Evolutionary conservation across 2,888 invertebrate genomes (phyloP), one percentile per base, ranked within the genome.

Genomic region (Nomada hirtipes): DNA sequence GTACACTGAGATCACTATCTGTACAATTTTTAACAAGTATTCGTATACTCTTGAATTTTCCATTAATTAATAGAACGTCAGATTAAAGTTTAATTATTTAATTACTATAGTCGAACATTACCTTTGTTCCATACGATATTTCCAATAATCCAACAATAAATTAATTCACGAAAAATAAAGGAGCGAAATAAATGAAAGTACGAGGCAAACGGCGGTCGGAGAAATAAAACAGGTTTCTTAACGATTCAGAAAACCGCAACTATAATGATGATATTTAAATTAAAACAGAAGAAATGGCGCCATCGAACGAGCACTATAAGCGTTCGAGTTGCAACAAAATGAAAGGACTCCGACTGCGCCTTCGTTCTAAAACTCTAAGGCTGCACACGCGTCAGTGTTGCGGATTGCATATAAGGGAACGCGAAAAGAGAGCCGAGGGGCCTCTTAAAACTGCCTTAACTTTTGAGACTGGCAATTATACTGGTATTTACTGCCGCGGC

Each of bases 401-500:
- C 52, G 70, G 78, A 69, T 78, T 65, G 78, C 82, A 83, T 83
- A 82, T 78, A 83, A 74, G 69, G 73, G 67, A 61, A 73, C 13
- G 65, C 67, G 60, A 76, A 82, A 86, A 76, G 76, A 71, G 69
- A 60, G 69, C 78, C 82, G 77, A 80, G 67, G 80, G 68, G 82
- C 74, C 70, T 71, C 76, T 85, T 79, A 78, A 79, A 84, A 83
- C 84, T 81, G 76, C 86, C 88, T 89, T 88, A 89, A 89, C 87
- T 89, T 89, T 89, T 89, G 89, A 88, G 88, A 77, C 90, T 90
- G 91, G 92, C 91, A 93, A 93, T 93, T 93, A 93, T 91, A 92
- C 90, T 88, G 92, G 91, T 93, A 93, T 93, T 93, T 93, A 93
- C 91, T 93, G 90, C 91, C 89, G 75, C 78, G 77, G 89, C 89